Base-by-base conservation (phyloP, 2,113 vertebrate genomes). In the Poeciliopsis prolifica region DNA sequence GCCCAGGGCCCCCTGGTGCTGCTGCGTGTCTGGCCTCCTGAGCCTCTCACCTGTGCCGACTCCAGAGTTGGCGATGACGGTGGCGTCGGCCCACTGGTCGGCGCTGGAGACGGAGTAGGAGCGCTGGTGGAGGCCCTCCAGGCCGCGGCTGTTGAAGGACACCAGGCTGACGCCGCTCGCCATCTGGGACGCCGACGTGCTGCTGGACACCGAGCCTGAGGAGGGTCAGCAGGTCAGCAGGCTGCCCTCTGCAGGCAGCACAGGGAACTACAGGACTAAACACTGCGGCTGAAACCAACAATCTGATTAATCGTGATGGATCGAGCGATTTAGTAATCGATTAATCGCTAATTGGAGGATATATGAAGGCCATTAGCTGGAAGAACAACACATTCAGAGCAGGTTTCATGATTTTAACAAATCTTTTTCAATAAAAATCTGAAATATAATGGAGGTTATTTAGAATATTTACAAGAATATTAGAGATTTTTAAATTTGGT, bases 41-140 rank as follows among this genome's bases (percentile, higher is more conserved):
- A 62, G 22, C 10, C 29, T 54, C 66, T 70, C 94, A 99, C 97
- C 98, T 78, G 96, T 98, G 95, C 96, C 96, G 95, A 98, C 95
- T 92, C 96, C 97, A 4, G 97, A 98, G 95, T 98, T 98, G 91
- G 97, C 97, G 89, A 97, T 97, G 94, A 97, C 96, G 1, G 97
- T 96, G 88, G 97, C 97, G 70, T 99, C 97, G 48, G 95, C 96
- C 97, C 98, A 99, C 93, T 99, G 98, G 95, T 99, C 98, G 71
- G 97, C 97, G 82, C 97, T 98, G 95, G 97, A 99, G 44, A 99
- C 97, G 0, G 97, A 98, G 93, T 97, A 99, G 48, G 97, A 99
- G 78, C 98, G 96, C 90, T 99, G 98, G 93, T 99, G 97, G 95
- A 97, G 92, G 80, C 97, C 96, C 54, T 99, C 97, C 30, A 80